Evolutionary conservation across 2,113 vertebrate genomes (phyloP).

Genomic region (Psophia crepitans): DNA sequence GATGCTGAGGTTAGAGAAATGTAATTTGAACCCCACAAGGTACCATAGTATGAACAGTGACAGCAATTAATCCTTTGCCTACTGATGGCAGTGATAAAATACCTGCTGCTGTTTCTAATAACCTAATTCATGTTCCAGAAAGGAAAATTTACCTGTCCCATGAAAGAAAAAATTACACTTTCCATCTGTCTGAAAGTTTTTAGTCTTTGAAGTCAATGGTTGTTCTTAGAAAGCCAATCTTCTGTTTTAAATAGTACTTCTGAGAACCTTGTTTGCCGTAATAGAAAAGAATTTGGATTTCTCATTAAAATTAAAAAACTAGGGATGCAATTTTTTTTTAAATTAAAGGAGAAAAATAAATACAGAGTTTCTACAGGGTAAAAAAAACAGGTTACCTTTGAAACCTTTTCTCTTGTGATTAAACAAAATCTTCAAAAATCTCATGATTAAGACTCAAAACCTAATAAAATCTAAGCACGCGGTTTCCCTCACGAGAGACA

Average conservation of each 20-base stretch:
- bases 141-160: constrained; percentile 67
- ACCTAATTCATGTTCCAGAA: constrained; percentile 77
- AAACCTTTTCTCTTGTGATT: not conserved
- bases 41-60: constrained; percentile 67
- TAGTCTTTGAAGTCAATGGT: not conserved
- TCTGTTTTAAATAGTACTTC: not conserved
- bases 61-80: constrained; percentile 83
- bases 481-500: not conserved
- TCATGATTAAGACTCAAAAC: not conserved
- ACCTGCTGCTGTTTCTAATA: constrained; percentile 70
- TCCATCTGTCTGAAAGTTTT: constrained; percentile 43
- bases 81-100: constrained; percentile 84
- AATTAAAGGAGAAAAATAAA: not conserved
- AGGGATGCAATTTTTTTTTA: not conserved
- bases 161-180: constrained; percentile 14
- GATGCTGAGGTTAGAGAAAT: constrained; percentile 84
- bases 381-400: not conserved
- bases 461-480: not conserved
- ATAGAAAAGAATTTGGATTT: not conserved
- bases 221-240: not conserved
- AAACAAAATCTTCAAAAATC: not conserved
- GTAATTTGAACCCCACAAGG: constrained; percentile 81
- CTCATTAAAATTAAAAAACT: not conserved
- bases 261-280: not conserved
- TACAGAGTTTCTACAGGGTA: not conserved